Base-by-base conservation (phyloP, 2,113 vertebrate genomes). In the Zonotrichia leucophrys region DNA sequence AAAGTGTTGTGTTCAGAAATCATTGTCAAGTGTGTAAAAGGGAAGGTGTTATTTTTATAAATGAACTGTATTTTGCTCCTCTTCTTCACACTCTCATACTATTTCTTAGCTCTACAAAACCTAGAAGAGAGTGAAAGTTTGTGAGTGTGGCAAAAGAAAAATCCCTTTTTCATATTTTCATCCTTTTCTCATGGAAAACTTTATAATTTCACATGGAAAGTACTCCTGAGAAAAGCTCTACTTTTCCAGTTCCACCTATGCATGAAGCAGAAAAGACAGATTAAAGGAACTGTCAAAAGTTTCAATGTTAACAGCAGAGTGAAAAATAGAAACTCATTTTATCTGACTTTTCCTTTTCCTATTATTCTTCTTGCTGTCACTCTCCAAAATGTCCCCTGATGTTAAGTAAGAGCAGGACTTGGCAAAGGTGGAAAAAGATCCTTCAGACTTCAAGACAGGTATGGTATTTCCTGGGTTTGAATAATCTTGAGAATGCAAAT, bases 271-370 rank as follows among this genome's bases (percentile, higher is more conserved):
- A 92, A 85, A 87, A 91, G 50, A 72, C 9, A 92, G 35, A 86
- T 67, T 88, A 93, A 94, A 94, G 30, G 27, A 93, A 80, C 68
- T 92, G 75, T 90, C 94, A 90, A 35, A 94, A 83, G 55, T 94
- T 86, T 93, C 79, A 86, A 30, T 67, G 52, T 81, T 63, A 93
- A 70, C 31, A 83, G 50, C 47, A 25, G 68, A 92, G 76, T 77
- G 9, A 90, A 96, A 93, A 84, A 84, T 82, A 94, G 68, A 87
- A 94, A 67, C 56, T 84, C 1, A 41, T 91, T 91, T 93, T 75
- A 82, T 62, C 56, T 92, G 76, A 22, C 15, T 95, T 83, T 60
- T 23, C 17, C 18, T 68, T 47, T 96, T 31, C 31, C 25, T 83
- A 58, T 15, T 46, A 59, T 72, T 72, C 41, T 73, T 78, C 70